Evolutionary conservation across 2,888 invertebrate species (phyloP).

Genomic region (Vannuccia rotundouncinata): DNA sequence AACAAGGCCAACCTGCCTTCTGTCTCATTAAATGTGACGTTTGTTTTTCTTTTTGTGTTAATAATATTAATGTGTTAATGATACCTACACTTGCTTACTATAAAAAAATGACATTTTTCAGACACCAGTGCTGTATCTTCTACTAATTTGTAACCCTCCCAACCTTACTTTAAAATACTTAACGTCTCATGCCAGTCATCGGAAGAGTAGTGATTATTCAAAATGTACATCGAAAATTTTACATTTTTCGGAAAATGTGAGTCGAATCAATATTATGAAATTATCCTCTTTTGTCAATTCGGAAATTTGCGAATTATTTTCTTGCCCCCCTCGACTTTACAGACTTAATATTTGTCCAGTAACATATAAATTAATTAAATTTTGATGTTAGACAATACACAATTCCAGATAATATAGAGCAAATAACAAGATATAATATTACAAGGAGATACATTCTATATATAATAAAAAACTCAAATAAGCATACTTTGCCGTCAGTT

Average conservation of each 20-base stretch:
- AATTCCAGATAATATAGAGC: too few species aligned
- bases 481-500: too few species aligned
- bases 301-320: neutral
- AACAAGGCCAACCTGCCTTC: neutral
- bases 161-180: neutral
- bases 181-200: neutral
- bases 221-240: neutral
- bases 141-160: neutral
- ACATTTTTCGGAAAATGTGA: neutral
- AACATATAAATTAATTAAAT: too few species aligned
- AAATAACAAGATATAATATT: too few species aligned
- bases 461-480: too few species aligned
- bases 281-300: neutral
- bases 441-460: too few species aligned
- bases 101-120: neutral
- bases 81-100: neutral
- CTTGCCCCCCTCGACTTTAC: neutral
- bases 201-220: neutral
- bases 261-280: neutral
- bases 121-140: neutral
- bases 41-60: neutral
- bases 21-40: neutral
- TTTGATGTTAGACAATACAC: too few species aligned
- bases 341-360: neutral
- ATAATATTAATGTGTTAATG: neutral